Evolutionary conservation across 2,888 invertebrate genomes (phyloP), one percentile per base, ranked within the genome.

Genomic region (Leucophenga montana): DNA sequence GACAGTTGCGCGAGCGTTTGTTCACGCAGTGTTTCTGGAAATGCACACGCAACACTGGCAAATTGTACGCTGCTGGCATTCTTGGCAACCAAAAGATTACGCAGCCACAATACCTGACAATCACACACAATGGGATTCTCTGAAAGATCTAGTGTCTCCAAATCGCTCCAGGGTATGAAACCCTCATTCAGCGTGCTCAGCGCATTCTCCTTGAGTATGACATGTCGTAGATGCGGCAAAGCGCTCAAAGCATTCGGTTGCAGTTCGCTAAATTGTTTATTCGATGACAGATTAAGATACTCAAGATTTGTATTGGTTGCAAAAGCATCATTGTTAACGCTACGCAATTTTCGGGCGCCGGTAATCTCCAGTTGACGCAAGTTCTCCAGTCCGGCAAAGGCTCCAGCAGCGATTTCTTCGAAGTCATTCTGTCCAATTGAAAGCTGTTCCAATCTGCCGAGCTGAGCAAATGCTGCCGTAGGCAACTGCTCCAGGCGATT

Each of bases 381-480:
- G 85, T 95, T 95, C 71, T 92, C 92, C 69, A 96, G 89, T 0
- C 95, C 95, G 77, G 92, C 92, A 86, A 96, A 95, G 0, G 95
- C 94, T 76, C 94, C 92, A 11, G 92, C 91, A 80, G 92, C 92
- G 66, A 96, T 88, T 0, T 90, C 89, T 53, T 91, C 89, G 82
- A 95, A 95, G 75, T 94, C 94, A 85, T 96, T 96, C 85, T 95
- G 95, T 0, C 96, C 96, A 70, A 96, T 91, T 44, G 92, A 92
- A 62, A 96, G 90, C 78, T 95, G 94, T 86, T 96, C 96, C 71
- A 96, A 89, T 59, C 95, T 92, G 6, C 91, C 90, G 68, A 96
- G 89, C 66, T 92, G 90, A 4, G 93, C 92, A 48, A 96, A 85
- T 74, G 95, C 94, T 20, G 91, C 90, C 0, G 95, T 95, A 3